These are phyloP conservation scores for Cylindroiulus punctatus DNA, from an alignment of 2,888 invertebrate species.

Conservation along the genomic window DNA sequence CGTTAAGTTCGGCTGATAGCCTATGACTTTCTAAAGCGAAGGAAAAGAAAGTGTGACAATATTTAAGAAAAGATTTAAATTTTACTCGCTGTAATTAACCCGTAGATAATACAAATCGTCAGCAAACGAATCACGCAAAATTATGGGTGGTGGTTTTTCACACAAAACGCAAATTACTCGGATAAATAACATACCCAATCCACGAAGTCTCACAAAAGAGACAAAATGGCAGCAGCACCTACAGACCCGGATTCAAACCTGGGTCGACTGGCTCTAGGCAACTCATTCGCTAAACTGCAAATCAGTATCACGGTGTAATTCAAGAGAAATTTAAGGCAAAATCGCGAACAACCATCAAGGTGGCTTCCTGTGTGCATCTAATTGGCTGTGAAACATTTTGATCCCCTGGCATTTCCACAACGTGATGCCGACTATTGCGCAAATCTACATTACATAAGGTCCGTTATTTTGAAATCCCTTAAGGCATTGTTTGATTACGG, in stretches of 20 bases:
- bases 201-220: not conserved
- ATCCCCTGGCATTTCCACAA: too few species aligned
- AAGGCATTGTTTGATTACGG: not conserved
- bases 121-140: too few species aligned
- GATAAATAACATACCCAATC: not conserved
- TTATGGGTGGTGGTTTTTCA: too few species aligned
- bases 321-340: not conserved
- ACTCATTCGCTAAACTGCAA: not conserved
- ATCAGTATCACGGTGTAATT: not conserved
- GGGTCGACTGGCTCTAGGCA: not conserved
- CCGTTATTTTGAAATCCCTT: not conserved
- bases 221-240: not conserved
- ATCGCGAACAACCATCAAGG: not conserved
- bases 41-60: too few species aligned
- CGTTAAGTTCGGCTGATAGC: too few species aligned
- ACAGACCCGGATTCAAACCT: not conserved
- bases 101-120: conserved; percentile 26
- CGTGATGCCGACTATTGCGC: too few species aligned
- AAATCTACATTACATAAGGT: too few species aligned
- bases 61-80: conserved; percentile 5
- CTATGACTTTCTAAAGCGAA: too few species aligned
- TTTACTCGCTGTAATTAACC: conserved; percentile 7
- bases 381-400: too few species aligned
- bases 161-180: not conserved
- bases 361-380: too few species aligned